Evolutionary conservation across 2,113 vertebrate species (phyloP), one percentile per base, ranked within the genome.

Genomic region (Typhlomys cinereus): DNA sequence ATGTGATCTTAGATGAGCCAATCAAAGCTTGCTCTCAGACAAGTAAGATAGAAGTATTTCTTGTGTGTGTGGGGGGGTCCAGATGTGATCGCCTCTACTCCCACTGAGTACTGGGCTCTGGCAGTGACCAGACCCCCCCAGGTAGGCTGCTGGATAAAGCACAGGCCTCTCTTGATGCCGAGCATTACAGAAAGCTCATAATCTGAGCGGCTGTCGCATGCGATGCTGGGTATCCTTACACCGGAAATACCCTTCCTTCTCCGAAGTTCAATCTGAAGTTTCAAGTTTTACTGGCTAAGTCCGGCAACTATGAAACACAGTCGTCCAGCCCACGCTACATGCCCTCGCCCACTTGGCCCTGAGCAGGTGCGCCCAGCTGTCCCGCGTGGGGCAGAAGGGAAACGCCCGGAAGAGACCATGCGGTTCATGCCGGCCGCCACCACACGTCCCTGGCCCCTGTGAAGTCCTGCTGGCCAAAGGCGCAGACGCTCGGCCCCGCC

Each of bases 1-100:
- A 90, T 4, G 17, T 81, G 82, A 76, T 41, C 76, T 34, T 31
- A 8, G 5, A 17, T 10, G 11, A 86, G 44, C 76, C 91, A 81
- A 81, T 90, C 62, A 62, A 79, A 0, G 50, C 27, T 29, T 0
- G 31, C 2, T 54, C 61, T 82, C 34, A 20, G 41, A 41, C 9
- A 17, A 4, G 0, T 0, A 4, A 12, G 2, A 1, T 3, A 12
- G 0, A 34, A 14, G 27, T 3, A 4, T 17, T 25, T 4, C 57
- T 9, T 27, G 25, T 18, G 27, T 1, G 21, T 25, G 14, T 18
- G 18, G 48, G 12, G 50, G 11, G n/a, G 8, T 7, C 31, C 48
- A 4, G 31, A n/a, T 0, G 3, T 20, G 21, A 0, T 15, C 3
- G 17, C 29, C 57, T 36, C 21, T 13, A 48, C 7, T 27, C 36